A percentile compares a stretch with the other conserved stretches of the same genome.
phyloP scores from a whole-genome alignment of 2,888 invertebrate genomes.

The Callyntrura guangdongensis region DNA sequence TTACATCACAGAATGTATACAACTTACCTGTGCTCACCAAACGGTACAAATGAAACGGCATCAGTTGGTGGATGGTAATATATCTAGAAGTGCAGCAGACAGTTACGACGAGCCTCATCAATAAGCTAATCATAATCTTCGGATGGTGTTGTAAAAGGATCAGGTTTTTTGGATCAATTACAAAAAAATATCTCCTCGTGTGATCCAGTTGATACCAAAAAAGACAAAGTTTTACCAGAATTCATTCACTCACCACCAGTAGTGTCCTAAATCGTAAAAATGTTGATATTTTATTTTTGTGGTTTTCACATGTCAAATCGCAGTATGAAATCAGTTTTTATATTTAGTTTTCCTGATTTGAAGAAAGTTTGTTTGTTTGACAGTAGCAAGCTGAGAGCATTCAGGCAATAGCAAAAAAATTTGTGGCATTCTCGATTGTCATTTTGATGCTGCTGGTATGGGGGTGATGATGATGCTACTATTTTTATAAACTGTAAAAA shows the following conservation, averaged over 20 bases:
- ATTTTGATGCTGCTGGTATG: no score
- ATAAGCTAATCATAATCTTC: conserved; percentile 27
- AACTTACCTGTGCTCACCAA: conserved; percentile 42
- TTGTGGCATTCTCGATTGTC: no score
- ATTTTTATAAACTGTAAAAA: neutral
- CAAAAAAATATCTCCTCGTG: neutral
- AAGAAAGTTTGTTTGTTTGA: neutral
- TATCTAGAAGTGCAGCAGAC: conserved; percentile 43
- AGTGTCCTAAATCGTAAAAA: neutral
- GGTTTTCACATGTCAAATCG: neutral
- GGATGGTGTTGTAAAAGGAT: conserved; percentile 15
- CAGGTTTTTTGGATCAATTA: conserved; percentile 59
- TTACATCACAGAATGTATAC: no score
- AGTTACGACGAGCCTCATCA: conserved; percentile 26
- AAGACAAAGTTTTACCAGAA: neutral
- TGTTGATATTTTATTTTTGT: neutral
- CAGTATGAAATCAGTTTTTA: neutral
- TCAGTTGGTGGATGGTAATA: neutral
- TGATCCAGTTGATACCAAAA: conserved; percentile 15
- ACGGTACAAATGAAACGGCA: conserved; percentile 52
- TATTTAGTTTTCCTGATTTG: neutral
- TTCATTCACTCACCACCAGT: neutral
- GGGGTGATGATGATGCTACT: neutral
- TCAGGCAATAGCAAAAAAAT: no score
- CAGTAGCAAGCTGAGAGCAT: neutral